Evolutionary conservation across 2,888 invertebrate genomes (phyloP).

Genomic region (Salpingus planirostris): DNA sequence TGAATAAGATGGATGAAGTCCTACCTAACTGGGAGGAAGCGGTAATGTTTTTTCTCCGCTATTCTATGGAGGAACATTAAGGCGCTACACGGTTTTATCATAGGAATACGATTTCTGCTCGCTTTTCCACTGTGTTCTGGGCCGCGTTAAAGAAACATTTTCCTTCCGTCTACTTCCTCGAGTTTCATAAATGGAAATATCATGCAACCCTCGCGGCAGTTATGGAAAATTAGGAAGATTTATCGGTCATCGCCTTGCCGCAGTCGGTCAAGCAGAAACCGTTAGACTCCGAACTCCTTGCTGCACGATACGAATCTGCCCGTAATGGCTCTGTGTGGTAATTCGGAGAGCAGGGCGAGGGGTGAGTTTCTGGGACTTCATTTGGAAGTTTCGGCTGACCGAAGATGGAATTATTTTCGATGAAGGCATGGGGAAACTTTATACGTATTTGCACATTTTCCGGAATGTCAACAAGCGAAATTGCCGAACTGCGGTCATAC

Average conservation of each 20-base stretch:
- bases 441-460: constrained; percentile 15
- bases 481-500: no score
- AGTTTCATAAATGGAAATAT: constrained; percentile 14
- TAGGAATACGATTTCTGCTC: background rate
- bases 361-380: constrained; percentile 10
- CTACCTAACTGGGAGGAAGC: no score
- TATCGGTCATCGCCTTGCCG: constrained; percentile 29
- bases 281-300: constrained; percentile 22
- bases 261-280: constrained; percentile 31
- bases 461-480: no score
- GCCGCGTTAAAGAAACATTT: constrained; percentile 6
- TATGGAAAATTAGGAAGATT: constrained; percentile 35
- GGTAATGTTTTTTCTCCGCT: background rate
- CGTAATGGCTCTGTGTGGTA: constrained; percentile 13
- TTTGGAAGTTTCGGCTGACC: constrained; percentile 13
- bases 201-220: constrained; percentile 18
- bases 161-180: constrained; percentile 4
- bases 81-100: no score
- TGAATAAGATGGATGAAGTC: background rate
- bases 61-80: no score
- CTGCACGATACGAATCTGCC: constrained; percentile 6
- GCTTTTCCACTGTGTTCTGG: background rate
- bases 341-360: constrained; percentile 8
- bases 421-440: constrained; percentile 13
- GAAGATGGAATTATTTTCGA: constrained; percentile 16